These are phyloP conservation scores for Cinclus cinclus DNA, from an alignment of 2,113 vertebrate species.

Conservation along the genomic window DNA sequence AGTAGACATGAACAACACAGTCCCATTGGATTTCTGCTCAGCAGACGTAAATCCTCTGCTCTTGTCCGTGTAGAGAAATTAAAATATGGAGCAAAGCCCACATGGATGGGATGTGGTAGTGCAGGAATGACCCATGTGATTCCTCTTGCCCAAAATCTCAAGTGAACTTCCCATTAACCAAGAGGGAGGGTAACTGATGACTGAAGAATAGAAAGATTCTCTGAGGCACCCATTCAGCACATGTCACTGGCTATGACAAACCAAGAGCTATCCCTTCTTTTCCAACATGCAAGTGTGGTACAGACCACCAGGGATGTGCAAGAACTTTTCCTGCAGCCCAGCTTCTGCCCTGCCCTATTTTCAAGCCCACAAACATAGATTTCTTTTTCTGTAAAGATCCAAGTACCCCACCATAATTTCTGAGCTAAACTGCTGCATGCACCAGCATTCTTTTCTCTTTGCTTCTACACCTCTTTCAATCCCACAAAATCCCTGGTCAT, in stretches of 20 bases:
- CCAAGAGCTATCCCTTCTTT: neutral
- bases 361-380: neutral
- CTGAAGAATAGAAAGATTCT: neutral
- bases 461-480: neutral
- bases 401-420: neutral
- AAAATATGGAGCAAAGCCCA: neutral
- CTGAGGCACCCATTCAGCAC: neutral
- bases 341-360: neutral
- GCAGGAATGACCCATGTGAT: neutral
- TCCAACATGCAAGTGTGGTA: neutral
- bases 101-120: accelerated
- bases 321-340: neutral
- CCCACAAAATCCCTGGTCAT: neutral
- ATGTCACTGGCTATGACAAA: neutral
- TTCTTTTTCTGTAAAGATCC: neutral
- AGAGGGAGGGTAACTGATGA: neutral
- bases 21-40: neutral
- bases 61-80: neutral
- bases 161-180: neutral
- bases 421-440: neutral
- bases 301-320: neutral
- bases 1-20: accelerated
- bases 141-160: neutral
- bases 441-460: neutral
- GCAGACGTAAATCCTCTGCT: neutral